These are phyloP conservation scores for Drosophila longiperda DNA, from an alignment of 2,888 invertebrate species.

Conservation along the genomic window DNA sequence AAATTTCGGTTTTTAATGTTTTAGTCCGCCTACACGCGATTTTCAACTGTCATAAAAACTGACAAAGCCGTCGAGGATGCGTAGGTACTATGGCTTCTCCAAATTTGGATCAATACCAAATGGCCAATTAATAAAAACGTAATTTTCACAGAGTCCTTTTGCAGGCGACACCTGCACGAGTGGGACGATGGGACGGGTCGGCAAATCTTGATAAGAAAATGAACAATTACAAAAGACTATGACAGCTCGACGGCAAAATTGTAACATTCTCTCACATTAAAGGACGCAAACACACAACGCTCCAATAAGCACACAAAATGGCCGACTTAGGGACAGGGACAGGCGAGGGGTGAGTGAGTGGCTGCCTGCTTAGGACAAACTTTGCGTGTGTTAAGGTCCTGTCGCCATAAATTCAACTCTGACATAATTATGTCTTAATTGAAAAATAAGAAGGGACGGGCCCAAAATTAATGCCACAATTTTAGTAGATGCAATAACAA, in stretches of 20 bases:
- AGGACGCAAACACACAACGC: slow-evolving; percentile 53
- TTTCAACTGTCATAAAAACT: slow-evolving; percentile 63
- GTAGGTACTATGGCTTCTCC: not conserved
- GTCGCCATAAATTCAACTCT: slow-evolving; percentile 83
- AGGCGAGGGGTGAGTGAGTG: slow-evolving; percentile 14
- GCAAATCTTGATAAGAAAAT: slow-evolving; percentile 78
- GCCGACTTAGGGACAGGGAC: slow-evolving; percentile 23
- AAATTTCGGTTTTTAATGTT: slow-evolving; percentile 40
- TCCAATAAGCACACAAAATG: slow-evolving; percentile 69
- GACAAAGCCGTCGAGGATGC: slow-evolving; percentile 11
- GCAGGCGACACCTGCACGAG: slow-evolving; percentile 66
- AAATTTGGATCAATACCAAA: slow-evolving; percentile 29
- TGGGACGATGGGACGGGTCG: slow-evolving; percentile 41
- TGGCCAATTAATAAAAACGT: slow-evolving; percentile 78
- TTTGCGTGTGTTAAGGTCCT: slow-evolving; percentile 67
- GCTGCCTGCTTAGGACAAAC: slow-evolving; percentile 47
- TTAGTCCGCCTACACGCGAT: slow-evolving; percentile 67
- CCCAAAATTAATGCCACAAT: slow-evolving; percentile 29
- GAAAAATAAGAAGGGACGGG: slow-evolving; percentile 50
- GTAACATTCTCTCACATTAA: slow-evolving; percentile 83
- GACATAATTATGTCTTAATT: slow-evolving; percentile 83
- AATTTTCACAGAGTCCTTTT: slow-evolving; percentile 55
- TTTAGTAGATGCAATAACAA: slow-evolving; percentile 55
- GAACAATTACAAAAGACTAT: slow-evolving; percentile 79
- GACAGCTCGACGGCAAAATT: slow-evolving; percentile 54